Conservation (phyloP, 2,888 invertebrate genomes). For the Liopterus haemorrhoidalis region DNA sequence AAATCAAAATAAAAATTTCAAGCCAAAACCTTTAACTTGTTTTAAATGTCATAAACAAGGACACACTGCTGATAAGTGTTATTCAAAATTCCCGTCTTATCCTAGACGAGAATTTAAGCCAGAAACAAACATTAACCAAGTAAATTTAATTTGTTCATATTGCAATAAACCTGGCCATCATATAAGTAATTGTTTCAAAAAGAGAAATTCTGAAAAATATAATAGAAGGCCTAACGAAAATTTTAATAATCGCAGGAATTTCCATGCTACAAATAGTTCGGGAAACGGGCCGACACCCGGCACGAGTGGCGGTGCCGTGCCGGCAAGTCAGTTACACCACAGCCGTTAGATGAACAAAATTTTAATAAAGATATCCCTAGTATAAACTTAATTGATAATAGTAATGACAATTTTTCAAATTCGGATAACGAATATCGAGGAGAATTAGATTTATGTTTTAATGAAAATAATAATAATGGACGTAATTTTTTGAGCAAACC, state of each 20-base stretch:
- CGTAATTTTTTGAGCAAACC: no score
- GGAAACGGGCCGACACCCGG: constrained; percentile 4
- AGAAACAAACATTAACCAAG: neutral
- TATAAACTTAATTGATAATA: no score
- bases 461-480: no score
- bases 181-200: constrained; percentile 9
- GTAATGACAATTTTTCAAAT: no score
- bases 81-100: neutral
- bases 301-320: constrained; percentile 1
- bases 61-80: neutral
- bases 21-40: neutral
- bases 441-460: no score
- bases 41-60: constrained; percentile 1
- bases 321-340: no score
- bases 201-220: neutral
- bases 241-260: neutral
- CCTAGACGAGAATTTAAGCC: neutral
- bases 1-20: neutral
- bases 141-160: neutral
- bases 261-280: neutral
- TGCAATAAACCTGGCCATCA: constrained; percentile 3
- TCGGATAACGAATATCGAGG: no score
- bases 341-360: no score
- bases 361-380: no score
- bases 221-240: neutral